Conservation (phyloP, 2,113 vertebrate species). For the Oriolus oriolus region DNA sequence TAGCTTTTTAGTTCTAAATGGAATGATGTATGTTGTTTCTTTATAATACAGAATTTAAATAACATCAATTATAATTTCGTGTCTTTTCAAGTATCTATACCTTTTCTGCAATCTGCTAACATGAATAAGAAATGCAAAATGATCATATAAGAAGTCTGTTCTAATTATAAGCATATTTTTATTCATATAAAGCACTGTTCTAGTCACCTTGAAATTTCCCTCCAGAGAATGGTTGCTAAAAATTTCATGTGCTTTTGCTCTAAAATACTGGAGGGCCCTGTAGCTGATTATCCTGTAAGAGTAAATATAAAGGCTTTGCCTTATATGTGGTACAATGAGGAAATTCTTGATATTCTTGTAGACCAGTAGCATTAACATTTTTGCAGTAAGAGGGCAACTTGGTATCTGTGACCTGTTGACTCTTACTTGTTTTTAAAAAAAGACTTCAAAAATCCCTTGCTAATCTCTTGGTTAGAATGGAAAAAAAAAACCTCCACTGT, state of each 20-base stretch:
- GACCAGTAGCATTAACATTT: slow-evolving; percentile 48
- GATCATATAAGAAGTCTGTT: not conserved
- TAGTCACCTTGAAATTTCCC: slow-evolving; percentile 58
- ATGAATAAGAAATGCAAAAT: slow-evolving; percentile 17
- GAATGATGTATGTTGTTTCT: not conserved
- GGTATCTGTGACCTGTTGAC: not conserved
- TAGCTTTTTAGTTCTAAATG: not conserved
- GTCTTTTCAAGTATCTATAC: slow-evolving; percentile 5
- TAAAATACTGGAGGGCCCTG: slow-evolving; percentile 40
- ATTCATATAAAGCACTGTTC: slow-evolving; percentile 33
- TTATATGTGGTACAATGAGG: not conserved
- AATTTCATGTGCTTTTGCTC: slow-evolving; percentile 59
- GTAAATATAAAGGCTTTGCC: slow-evolving; percentile 46
- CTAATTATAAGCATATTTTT: slow-evolving; percentile 40
- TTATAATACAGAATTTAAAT: not conserved
- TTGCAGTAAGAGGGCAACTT: slow-evolving; percentile 17
- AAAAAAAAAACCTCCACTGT: not conserved
- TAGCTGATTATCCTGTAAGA: slow-evolving; percentile 27
- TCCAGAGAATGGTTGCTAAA: slow-evolving; percentile 61
- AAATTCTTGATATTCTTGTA: slow-evolving; percentile 23
- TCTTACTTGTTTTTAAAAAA: not conserved
- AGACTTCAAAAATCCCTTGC: not conserved
- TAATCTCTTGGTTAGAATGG: not conserved
- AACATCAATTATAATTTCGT: not conserved
- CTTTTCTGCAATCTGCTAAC: not conserved